These are phyloP conservation scores for Ladona fulva DNA, from an alignment of 1,140 invertebrate species.

Conservation along the genomic window DNA sequence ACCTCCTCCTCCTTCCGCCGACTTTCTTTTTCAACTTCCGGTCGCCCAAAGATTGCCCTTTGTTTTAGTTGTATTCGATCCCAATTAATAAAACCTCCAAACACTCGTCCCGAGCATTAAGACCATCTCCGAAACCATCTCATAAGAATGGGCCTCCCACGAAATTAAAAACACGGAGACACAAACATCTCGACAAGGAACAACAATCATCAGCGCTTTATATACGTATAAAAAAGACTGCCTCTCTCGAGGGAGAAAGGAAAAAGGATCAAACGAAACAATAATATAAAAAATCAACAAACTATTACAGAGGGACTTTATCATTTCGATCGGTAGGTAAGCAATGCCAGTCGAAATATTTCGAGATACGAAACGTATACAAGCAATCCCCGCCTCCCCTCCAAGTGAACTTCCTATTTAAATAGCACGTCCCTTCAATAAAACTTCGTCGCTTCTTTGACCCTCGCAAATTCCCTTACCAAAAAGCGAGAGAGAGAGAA, in stretches of 20 bases:
- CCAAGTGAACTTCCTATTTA: background rate
- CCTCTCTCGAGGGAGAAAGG: background rate
- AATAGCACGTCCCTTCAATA: no score
- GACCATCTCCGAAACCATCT: background rate
- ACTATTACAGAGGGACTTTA: background rate
- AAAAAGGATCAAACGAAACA: background rate
- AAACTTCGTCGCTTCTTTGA: no score
- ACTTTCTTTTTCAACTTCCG: no score
- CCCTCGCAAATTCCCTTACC: no score
- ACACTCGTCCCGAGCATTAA: background rate
- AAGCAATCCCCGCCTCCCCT: conserved; percentile 6
- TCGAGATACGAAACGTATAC: background rate
- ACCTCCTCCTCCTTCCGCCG: no score
- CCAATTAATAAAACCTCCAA: no score
- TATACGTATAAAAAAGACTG: background rate
- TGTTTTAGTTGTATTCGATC: no score
- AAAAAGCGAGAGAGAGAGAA: no score
- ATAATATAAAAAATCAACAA: conserved; percentile 9
- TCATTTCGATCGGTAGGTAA: conserved; percentile 5
- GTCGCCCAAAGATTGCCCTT: no score
- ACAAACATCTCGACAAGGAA: background rate
- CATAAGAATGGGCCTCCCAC: background rate
- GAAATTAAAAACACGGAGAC: background rate
- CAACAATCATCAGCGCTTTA: background rate
- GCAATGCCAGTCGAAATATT: conserved; percentile 1